Conservation (phyloP, 2,888 invertebrate species). For the Tiphia femorata region DNA sequence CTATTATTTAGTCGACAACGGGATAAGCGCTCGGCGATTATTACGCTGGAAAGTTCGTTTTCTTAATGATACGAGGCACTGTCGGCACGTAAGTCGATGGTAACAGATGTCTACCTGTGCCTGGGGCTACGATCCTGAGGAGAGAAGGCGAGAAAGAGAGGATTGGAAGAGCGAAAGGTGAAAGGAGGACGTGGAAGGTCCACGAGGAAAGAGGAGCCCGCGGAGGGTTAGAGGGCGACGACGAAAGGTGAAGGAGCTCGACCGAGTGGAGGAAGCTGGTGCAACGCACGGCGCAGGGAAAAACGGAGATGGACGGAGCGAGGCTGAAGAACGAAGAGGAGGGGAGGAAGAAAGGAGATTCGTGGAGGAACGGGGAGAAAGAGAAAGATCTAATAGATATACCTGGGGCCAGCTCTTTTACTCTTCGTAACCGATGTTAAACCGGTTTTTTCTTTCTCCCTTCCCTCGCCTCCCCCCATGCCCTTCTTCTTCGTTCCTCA, state of each 20-base stretch:
- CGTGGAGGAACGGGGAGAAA: not conserved
- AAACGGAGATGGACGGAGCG: not conserved
- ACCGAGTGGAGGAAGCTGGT: no score
- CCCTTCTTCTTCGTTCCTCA: no score
- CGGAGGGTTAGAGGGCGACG: no score
- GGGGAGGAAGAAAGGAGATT: not conserved
- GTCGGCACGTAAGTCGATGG: not conserved
- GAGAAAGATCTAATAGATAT: constrained; percentile 34
- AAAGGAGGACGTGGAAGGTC: not conserved
- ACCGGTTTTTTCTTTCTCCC: constrained; percentile 28
- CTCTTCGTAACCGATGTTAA: constrained; percentile 36
- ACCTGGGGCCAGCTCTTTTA: constrained; percentile 31
- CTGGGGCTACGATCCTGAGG: not conserved
- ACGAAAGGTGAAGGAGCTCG: no score
- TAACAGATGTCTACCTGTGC: constrained; percentile 4
- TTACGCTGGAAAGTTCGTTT: no score
- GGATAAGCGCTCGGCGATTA: no score
- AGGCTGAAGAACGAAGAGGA: not conserved
- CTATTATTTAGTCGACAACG: no score
- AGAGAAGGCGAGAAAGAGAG: not conserved
- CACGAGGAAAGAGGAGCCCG: not conserved
- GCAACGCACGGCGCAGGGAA: not conserved
- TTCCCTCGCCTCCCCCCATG: no score
- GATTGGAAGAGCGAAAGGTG: not conserved
- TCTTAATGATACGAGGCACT: no score